A percentile compares a stretch with the other conserved stretches of the same genome.
phyloP scores from a whole-genome alignment of 2,113 vertebrate species.

The Strigops habroptila region DNA sequence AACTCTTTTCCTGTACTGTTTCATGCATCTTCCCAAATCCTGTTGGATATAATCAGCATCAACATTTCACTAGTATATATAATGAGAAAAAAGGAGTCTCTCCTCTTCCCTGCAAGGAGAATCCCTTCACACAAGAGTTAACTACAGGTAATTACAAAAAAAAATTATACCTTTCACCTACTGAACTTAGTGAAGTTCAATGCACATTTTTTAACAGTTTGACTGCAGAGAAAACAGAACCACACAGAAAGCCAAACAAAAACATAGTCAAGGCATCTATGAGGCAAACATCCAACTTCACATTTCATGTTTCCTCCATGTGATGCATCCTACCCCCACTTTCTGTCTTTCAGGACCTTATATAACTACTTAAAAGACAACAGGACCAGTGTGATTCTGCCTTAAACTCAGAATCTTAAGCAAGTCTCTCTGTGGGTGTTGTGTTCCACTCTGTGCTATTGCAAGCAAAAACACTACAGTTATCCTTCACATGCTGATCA shows the following conservation, averaged over 20 bases:
- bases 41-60: rapidly evolving
- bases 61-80: no score
- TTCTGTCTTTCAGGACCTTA: background rate
- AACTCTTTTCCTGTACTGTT: background rate
- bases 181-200: background rate
- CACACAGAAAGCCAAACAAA: background rate
- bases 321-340: background rate
- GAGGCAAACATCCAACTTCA: conserved; percentile 11
- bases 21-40: background rate
- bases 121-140: background rate
- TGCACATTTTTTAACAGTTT: background rate
- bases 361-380: background rate
- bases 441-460: background rate
- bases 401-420: background rate
- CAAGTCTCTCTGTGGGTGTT: background rate
- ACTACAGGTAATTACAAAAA: background rate
- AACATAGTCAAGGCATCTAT: background rate
- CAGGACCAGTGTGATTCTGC: background rate
- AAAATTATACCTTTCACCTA: background rate
- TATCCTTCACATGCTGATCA: background rate
- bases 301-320: background rate
- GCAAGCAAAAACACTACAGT: background rate
- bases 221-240: background rate
- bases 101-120: background rate
- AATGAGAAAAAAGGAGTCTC: background rate